These are phyloP conservation scores for Augiades crinisus DNA, from an alignment of 2,888 invertebrate genomes.

Conservation along the genomic window DNA sequence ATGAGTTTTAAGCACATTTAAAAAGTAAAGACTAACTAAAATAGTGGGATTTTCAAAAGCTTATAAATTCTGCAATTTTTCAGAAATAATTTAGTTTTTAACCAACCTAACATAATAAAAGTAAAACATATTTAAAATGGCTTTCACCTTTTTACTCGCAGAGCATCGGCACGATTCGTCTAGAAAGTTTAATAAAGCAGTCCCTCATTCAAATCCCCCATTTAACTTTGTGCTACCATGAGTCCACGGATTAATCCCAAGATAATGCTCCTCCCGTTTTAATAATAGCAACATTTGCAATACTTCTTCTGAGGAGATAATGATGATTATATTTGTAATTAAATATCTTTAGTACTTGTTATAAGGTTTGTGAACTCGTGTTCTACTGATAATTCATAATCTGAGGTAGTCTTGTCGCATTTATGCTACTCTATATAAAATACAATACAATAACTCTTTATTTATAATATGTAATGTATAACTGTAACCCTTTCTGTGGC, in stretches of 20 bases:
- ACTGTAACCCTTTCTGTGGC: too few species aligned
- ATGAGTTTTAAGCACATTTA: too few species aligned
- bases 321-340: slow-evolving; percentile 35
- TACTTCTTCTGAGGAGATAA: not conserved
- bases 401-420: too few species aligned
- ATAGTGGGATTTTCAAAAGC: too few species aligned
- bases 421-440: too few species aligned
- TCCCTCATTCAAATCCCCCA: slow-evolving; percentile 56
- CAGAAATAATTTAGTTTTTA: not conserved
- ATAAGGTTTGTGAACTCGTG: too few species aligned
- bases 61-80: not conserved
- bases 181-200: slow-evolving; percentile 53
- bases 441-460: too few species aligned
- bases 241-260: slow-evolving; percentile 59
- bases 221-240: slow-evolving; percentile 61
- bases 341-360: too few species aligned
- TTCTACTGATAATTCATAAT: too few species aligned
- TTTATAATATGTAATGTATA: too few species aligned
- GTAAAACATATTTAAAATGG: not conserved
- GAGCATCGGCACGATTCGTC: slow-evolving; percentile 6
- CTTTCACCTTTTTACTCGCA: slow-evolving; percentile 4
- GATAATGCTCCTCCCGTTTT: slow-evolving; percentile 50
- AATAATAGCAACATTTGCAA: slow-evolving; percentile 34
- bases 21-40: too few species aligned
- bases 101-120: not conserved